Base-by-base conservation (phyloP, 2,888 invertebrate species). In the Gryllus longicercus region DNA sequence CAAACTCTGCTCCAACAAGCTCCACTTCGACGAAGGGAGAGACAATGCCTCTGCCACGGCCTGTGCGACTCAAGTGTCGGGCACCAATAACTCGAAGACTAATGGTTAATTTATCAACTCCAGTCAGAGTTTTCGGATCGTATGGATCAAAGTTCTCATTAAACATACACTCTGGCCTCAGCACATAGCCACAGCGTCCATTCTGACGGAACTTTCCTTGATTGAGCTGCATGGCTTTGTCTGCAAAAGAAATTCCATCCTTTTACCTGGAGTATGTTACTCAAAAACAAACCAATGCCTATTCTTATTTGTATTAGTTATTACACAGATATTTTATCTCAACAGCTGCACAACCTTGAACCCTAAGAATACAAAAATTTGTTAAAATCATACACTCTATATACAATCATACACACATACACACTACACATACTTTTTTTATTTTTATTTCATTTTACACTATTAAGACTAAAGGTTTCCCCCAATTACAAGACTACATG, bases 201-300 rank as follows among this genome's bases (percentile, higher is more conserved):
- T 99, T 99, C 85, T 95, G 94, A 50, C 93, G 89, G 86, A 99
- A 99, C 86, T 95, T 95, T 0, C 96, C 97, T 86, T 95, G 93
- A 87, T 99, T 99, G 14, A 98, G 86, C 87, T 99, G 98, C 98
- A 99, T 99, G 16, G 96, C 91, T 85, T 95, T 95, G 86, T 99
- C 99, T 82, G 93, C 91, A 83, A 82, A 50, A 21, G 38, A 23
- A 16, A 14, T 38, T 5, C 8, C 38, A 38, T 8, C 5, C 38
- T 8, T 8, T 38, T 0, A 38, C 38, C 8, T 38, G 38, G 8
- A 38, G 38, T 11, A 80, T 2, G 12, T 23, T 21, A 18, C 21
- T 18, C 18, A 77, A n/a, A 77, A 76, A 21, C 21, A 21, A 18
- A 23, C 3, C 18, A 2, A 76, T 8, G 10, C 18, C 51, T 23